phyloP scores from a whole-genome alignment of 1,140 invertebrate genomes.

The Drosophila murphyi region DNA sequence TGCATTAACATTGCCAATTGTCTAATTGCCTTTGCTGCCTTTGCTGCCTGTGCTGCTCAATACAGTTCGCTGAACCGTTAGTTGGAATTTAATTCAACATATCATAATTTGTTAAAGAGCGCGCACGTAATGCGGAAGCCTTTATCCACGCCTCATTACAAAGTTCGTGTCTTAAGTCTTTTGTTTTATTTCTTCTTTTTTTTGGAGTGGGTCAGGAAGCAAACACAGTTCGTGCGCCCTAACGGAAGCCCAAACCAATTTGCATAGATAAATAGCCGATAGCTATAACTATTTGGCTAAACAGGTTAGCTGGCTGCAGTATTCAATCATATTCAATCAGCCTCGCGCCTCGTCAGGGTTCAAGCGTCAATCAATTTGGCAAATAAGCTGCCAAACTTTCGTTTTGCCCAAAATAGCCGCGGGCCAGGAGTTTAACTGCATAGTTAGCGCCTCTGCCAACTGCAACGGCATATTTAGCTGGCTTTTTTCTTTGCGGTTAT shows the following conservation, averaged over 20 bases:
- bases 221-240: conserved; percentile 27
- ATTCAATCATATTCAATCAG: not conserved
- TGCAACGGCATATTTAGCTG: not conserved
- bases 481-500: conserved; percentile 16
- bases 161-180: conserved; percentile 77
- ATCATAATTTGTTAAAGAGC: conserved; percentile 47
- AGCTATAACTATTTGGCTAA: conserved; percentile 43
- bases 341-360: conserved; percentile 20
- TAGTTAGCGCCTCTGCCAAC: conserved; percentile 58
- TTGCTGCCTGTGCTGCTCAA: conserved; percentile 5
- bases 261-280: conserved; percentile 32
- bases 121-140: conserved; percentile 61
- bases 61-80: conserved; percentile 69
- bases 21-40: conserved; percentile 63
- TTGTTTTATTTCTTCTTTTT: conserved; percentile 30
- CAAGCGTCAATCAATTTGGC: conserved; percentile 64
- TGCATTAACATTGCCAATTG: conserved; percentile 56
- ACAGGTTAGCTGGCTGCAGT: conserved; percentile 1
- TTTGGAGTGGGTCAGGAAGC: conserved; percentile 63
- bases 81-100: conserved; percentile 31
- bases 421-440: conserved; percentile 49
- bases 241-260: conserved; percentile 60
- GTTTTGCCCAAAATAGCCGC: conserved; percentile 58
- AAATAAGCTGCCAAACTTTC: conserved; percentile 55
- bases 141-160: conserved; percentile 38